phyloP scores from a whole-genome alignment of 2,888 invertebrate species.

The Nymphalis c-album region DNA sequence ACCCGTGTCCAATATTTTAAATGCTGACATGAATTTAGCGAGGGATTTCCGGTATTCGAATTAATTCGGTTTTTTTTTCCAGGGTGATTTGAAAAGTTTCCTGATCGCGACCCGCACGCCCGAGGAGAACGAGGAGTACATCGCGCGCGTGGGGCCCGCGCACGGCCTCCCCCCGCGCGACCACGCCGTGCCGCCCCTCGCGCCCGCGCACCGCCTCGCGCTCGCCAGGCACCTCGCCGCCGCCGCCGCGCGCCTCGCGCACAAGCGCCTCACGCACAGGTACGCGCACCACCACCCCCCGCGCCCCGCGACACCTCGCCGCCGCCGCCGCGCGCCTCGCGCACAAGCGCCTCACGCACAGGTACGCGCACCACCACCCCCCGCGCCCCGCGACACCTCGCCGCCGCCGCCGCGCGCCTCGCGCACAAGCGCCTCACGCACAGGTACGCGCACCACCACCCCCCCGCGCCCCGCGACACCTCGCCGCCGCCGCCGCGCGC shows the following conservation, averaged over 20 bases:
- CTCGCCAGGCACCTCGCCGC: constrained; percentile 85
- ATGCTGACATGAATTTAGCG: not conserved
- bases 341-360: constrained; percentile 88
- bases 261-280: constrained; percentile 89
- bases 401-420: constrained; percentile 44
- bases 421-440: constrained; percentile 38
- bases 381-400: not conserved
- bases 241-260: constrained; percentile 88
- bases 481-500: constrained; percentile 86
- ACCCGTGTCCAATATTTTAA: too few relatives aligned
- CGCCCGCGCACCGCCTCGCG: constrained; percentile 84
- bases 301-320: constrained; percentile 70
- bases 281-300: constrained; percentile 40
- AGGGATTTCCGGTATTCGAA: not conserved
- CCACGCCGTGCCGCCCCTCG: constrained; percentile 76
- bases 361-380: constrained; percentile 57
- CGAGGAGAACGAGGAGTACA: constrained; percentile 59
- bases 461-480: constrained; percentile 85
- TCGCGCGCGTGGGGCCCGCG: constrained; percentile 49
- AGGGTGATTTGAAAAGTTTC: constrained; percentile 97
- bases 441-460: constrained; percentile 61
- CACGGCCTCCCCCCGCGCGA: constrained; percentile 37
- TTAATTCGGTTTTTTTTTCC: not conserved
- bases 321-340: constrained; percentile 89
- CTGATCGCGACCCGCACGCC: constrained; percentile 84